A percentile compares a stretch with the other conserved stretches of the same genome.
Evolutionary conservation across 2,888 invertebrate genomes (phyloP).

Genomic region (Eilema sororculum): DNA sequence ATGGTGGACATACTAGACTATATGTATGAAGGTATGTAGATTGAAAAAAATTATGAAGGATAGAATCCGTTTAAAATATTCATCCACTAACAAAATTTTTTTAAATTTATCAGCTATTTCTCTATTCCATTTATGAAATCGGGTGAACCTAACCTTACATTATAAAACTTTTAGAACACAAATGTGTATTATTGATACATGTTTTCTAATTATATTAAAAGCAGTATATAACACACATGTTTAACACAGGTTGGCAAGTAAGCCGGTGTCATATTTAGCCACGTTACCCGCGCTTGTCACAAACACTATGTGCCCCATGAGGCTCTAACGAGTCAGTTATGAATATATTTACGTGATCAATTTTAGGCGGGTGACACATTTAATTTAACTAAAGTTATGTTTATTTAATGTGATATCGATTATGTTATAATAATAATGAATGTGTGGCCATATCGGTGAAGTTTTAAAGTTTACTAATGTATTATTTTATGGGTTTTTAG

Average conservation of each 20-base stretch:
- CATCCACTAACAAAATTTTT: too few species aligned
- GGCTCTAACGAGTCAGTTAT: constrained; percentile 37
- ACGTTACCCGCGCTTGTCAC: constrained; percentile 43
- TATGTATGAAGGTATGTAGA: too few species aligned
- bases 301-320: constrained; percentile 43
- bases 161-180: not conserved
- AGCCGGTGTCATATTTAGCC: constrained; percentile 40
- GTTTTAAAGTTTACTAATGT: not conserved
- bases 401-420: not conserved
- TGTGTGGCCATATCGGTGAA: not conserved
- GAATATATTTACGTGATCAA: constrained; percentile 51
- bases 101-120: too few species aligned
- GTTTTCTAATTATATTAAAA: constrained; percentile 15
- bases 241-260: constrained; percentile 14
- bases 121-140: too few species aligned
- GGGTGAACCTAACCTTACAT: too few species aligned
- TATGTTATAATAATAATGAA: not conserved
- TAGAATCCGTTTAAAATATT: too few species aligned
- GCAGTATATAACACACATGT: constrained; percentile 3
- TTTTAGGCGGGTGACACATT: constrained; percentile 30
- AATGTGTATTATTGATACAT: not conserved
- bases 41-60: too few species aligned
- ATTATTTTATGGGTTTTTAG: too few species aligned
- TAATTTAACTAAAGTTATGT: constrained; percentile 6
- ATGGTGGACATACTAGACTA: too few species aligned